phyloP scores from a whole-genome alignment of 2,888 invertebrate species.

The Apoderus coryli region DNA sequence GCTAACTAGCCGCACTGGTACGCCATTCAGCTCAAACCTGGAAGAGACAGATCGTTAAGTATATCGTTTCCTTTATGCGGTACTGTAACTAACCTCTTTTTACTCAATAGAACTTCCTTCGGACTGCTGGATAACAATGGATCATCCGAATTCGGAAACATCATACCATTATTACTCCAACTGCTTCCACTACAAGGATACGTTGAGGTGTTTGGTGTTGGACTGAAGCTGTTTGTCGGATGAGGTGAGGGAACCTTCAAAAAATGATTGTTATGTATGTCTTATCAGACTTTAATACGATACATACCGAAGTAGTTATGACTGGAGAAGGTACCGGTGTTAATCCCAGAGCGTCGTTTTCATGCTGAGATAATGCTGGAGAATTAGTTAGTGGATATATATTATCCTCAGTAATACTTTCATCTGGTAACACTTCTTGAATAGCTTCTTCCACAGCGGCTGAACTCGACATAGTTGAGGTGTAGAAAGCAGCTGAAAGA shows the following conservation, averaged over 20 bases:
- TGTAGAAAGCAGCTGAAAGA: conserved; percentile 70
- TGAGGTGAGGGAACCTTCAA: conserved; percentile 19
- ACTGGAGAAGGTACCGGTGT: conserved; percentile 34
- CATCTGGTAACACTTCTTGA: conserved; percentile 70
- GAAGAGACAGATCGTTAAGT: too few species aligned
- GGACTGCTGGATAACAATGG: conserved; percentile 72
- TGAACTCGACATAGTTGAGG: conserved; percentile 71
- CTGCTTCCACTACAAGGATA: conserved; percentile 32
- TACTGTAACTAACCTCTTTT: too few species aligned
- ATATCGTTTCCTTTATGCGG: too few species aligned
- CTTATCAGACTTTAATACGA: too few species aligned
- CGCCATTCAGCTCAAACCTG: conserved; percentile 39
- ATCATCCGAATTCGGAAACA: conserved; percentile 81
- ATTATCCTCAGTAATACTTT: conserved; percentile 45
- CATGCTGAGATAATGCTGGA: conserved; percentile 46
- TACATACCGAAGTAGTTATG: conserved; percentile 26
- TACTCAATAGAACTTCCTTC: conserved; percentile 47
- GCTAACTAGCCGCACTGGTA: conserved; percentile 39
- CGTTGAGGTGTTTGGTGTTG: conserved; percentile 31
- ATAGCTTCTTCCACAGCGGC: conserved; percentile 77
- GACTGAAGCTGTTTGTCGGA: conserved; percentile 14
- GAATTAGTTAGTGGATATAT: conserved; percentile 35
- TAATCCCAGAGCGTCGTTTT: conserved; percentile 33
- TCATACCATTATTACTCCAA: conserved; percentile 52
- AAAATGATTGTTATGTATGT: too few species aligned